These are phyloP conservation scores for Chaetophractus vellerosus DNA, from an alignment of 2,797 vertebrate species.

Conservation along the genomic window DNA sequence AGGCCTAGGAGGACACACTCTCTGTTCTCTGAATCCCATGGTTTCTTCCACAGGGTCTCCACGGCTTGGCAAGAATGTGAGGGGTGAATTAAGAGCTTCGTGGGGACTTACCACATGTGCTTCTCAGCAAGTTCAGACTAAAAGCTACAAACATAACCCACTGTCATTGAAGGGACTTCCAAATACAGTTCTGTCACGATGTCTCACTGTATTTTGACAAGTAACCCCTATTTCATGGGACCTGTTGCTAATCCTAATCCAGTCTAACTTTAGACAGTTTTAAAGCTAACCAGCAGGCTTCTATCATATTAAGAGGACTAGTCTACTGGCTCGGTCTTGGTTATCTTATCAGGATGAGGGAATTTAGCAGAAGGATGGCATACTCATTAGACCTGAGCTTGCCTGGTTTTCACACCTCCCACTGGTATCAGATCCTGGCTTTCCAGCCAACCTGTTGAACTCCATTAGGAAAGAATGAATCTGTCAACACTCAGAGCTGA, in stretches of 20 bases:
- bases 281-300: not conserved
- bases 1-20: not conserved
- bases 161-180: not conserved
- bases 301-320: not conserved
- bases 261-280: not conserved
- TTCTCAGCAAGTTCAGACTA: conserved; percentile 11
- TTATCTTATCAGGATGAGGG: not conserved
- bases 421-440: conserved; percentile 19
- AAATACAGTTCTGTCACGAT: not conserved
- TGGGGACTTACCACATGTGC: not conserved
- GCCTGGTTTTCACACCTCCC: conserved; percentile 26
- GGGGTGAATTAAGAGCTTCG: not conserved
- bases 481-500: conserved; percentile 65
- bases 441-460: conserved; percentile 57
- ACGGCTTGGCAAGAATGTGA: not conserved
- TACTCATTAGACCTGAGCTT: not conserved
- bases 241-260: not conserved
- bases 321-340: not conserved
- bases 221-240: not conserved
- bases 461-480: conserved; percentile 48
- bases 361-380: not conserved
- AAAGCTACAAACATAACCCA: not conserved
- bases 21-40: not conserved
- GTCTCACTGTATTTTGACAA: not conserved
- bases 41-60: not conserved